phyloP scores from a whole-genome alignment of 2,797 vertebrate genomes.

The Neosilurus mollespiculum region DNA sequence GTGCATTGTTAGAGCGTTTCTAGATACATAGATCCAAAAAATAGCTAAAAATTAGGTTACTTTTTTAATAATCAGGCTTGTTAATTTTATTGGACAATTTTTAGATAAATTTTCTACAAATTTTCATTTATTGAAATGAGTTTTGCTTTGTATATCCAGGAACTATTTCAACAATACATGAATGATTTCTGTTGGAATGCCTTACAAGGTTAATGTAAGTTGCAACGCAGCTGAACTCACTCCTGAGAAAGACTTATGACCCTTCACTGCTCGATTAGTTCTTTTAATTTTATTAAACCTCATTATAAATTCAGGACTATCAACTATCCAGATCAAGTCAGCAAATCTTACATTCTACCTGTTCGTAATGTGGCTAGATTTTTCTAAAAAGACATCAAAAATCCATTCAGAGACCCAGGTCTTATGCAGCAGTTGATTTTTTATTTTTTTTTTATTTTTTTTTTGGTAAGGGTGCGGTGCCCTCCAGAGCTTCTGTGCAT shows the following conservation, averaged over 20 bases:
- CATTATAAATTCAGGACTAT: background rate
- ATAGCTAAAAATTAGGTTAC: no score
- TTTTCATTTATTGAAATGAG: background rate
- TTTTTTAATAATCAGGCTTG: no score
- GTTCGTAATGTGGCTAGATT: background rate
- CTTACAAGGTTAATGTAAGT: background rate
- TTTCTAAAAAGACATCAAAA: background rate
- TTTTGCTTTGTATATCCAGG: background rate
- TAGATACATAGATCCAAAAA: no score
- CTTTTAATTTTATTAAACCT: background rate
- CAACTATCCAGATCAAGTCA: background rate
- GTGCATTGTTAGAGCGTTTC: no score
- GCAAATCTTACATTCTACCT: background rate
- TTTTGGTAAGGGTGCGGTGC: conserved; percentile 13
- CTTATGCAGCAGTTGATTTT: background rate
- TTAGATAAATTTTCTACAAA: no score
- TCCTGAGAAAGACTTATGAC: background rate
- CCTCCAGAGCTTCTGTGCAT: background rate
- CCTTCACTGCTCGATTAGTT: background rate
- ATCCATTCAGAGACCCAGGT: background rate
- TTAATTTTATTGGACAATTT: no score
- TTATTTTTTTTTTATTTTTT: background rate
- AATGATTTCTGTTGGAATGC: background rate
- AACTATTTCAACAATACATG: background rate
- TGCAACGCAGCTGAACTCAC: background rate